Percentiles rank a stretch among this genome's conserved stretches.
Conservation (phyloP, 2,888 invertebrate species). For the Orthosia cruda region DNA sequence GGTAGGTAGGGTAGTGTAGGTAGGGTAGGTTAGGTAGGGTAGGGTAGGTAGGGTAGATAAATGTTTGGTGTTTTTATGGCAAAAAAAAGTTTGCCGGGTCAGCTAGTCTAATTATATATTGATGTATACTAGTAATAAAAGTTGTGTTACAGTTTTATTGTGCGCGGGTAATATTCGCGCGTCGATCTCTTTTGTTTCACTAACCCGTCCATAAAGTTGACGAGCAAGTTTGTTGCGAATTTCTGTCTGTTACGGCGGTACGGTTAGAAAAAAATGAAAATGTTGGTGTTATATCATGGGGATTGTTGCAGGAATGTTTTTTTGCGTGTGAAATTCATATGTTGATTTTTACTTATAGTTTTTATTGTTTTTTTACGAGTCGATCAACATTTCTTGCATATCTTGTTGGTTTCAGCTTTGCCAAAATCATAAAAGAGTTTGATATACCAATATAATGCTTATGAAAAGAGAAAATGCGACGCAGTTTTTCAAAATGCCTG, state of each 20-base stretch:
- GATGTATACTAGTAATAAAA: background rate
- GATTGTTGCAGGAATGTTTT: background rate
- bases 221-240: background rate
- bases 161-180: background rate
- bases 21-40: no score
- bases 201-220: background rate
- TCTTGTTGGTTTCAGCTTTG: background rate
- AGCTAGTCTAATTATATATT: no score
- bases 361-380: background rate
- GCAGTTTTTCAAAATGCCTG: background rate
- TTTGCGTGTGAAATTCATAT: background rate
- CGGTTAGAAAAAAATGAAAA: background rate
- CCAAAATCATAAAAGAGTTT: no score
- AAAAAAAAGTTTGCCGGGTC: no score
- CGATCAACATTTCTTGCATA: background rate
- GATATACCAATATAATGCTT: background rate
- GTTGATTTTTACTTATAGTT: no score
- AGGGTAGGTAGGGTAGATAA: no score
- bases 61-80: no score
- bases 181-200: slow-evolving; percentile 18
- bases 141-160: background rate
- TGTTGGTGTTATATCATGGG: background rate
- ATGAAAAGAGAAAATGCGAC: no score
- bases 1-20: no score
- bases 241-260: background rate